These are phyloP conservation scores for Gobionotothen gibberifrons DNA, from an alignment of 2,797 vertebrate species.

Conservation along the genomic window DNA sequence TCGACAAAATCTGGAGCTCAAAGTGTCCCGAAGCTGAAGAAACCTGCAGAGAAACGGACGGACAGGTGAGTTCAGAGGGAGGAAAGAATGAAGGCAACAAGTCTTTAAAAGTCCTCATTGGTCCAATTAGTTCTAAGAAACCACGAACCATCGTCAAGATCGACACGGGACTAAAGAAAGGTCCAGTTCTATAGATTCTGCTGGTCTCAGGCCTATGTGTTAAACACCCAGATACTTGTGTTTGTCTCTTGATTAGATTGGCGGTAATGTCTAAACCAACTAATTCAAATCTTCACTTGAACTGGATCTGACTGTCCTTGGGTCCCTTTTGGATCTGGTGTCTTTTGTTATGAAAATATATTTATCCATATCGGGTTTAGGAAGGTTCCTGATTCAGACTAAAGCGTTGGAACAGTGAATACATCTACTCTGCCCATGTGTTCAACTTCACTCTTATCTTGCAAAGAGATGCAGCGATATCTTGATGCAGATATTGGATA, in stretches of 20 bases:
- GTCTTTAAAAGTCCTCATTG: not conserved
- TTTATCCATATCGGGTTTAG: not conserved
- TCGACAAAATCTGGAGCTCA: conserved; percentile 91
- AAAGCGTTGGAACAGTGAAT: not conserved
- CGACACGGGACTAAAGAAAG: not conserved
- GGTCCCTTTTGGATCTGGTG: not conserved
- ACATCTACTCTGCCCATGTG: not conserved
- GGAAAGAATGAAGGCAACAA: not conserved
- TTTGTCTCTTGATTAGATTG: not conserved
- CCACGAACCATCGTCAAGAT: not conserved
- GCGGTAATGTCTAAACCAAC: too few relatives aligned
- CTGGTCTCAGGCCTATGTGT: not conserved
- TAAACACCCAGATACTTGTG: not conserved
- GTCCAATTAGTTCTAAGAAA: not conserved
- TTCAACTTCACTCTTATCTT: not conserved
- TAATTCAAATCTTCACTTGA: not conserved
- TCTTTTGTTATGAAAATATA: not conserved
- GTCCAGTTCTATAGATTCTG: not conserved
- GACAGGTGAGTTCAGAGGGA: not conserved
- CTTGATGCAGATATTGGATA: too few relatives aligned
- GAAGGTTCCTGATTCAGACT: not conserved
- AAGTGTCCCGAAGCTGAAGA: conserved; percentile 90
- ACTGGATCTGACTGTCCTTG: not conserved
- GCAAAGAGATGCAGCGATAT: not conserved
- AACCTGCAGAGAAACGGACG: conserved; percentile 79